Conservation (phyloP, 35 echinoderm and acorn worm genomes). For the Apostichopus japonicus region DNA sequence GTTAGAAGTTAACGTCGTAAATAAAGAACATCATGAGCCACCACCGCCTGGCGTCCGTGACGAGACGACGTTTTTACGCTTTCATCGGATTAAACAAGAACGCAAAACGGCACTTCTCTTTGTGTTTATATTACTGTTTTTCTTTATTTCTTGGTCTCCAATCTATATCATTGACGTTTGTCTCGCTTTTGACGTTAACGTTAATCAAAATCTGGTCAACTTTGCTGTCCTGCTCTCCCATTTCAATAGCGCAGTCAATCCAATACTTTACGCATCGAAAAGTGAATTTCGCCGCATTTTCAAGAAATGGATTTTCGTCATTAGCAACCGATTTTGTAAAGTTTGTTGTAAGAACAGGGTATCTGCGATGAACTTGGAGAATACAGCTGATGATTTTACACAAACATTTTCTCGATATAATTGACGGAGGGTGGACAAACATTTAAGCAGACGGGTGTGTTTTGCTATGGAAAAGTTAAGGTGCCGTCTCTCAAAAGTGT, state of each 20-base stretch:
- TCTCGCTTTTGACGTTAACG: constrained; percentile 48
- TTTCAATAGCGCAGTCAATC: constrained; percentile 80
- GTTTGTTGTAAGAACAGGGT: constrained; percentile 14
- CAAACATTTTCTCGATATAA: background rate
- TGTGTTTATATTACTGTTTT: constrained; percentile 71
- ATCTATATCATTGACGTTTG: constrained; percentile 69
- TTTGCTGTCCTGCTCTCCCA: constrained; percentile 67
- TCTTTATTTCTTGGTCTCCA: constrained; percentile 76
- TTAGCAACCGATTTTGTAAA: background rate
- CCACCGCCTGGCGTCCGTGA: background rate
- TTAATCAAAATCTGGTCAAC: constrained; percentile 68
- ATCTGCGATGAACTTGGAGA: background rate
- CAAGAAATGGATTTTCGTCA: constrained; percentile 15
- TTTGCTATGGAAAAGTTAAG: too few species aligned
- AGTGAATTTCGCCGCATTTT: constrained; percentile 68
- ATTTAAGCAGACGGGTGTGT: too few species aligned
- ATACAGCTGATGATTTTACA: background rate
- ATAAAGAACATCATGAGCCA: too few species aligned
- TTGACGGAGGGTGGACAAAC: too few species aligned
- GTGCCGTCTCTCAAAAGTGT: too few species aligned
- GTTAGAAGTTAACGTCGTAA: background rate
- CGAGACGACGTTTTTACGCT: background rate
- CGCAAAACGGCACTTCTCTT: constrained; percentile 69
- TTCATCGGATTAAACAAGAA: constrained; percentile 51
- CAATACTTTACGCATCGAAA: constrained; percentile 68